Conservation (phyloP, 2,113 vertebrate genomes). For the Gorilla gorilla region DNA sequence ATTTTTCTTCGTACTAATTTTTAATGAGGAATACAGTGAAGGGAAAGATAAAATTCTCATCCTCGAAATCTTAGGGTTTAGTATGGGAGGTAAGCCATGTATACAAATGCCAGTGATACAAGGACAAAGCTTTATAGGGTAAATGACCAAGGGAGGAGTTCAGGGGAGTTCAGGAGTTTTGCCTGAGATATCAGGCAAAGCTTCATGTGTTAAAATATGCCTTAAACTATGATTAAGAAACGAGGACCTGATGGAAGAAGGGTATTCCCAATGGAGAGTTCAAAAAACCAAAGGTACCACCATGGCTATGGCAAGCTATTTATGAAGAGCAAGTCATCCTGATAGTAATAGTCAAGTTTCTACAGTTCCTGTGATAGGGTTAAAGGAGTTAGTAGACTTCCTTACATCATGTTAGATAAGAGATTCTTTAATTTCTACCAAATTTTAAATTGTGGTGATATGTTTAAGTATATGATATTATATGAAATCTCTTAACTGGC, state of each 20-base stretch:
- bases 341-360: neutral
- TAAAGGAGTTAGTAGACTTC: neutral
- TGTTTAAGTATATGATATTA: neutral
- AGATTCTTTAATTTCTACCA: neutral
- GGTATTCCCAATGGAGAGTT: neutral
- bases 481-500: neutral
- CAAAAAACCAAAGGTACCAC: neutral
- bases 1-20: neutral
- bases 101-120: neutral
- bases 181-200: neutral
- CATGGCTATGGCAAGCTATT: neutral
- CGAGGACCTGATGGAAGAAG: neutral
- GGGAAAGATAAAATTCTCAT: neutral
- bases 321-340: neutral
- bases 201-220: neutral
- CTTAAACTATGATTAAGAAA: neutral
- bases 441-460: conserved; percentile 27
- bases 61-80: neutral
- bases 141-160: neutral
- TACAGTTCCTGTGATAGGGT: neutral
- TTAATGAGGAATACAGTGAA: neutral
- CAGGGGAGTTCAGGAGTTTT: neutral
- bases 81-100: neutral
- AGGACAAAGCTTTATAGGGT: neutral
- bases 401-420: neutral